phyloP scores from a whole-genome alignment of 2,113 vertebrate genomes.

The Onychorhynchus coronatus region DNA sequence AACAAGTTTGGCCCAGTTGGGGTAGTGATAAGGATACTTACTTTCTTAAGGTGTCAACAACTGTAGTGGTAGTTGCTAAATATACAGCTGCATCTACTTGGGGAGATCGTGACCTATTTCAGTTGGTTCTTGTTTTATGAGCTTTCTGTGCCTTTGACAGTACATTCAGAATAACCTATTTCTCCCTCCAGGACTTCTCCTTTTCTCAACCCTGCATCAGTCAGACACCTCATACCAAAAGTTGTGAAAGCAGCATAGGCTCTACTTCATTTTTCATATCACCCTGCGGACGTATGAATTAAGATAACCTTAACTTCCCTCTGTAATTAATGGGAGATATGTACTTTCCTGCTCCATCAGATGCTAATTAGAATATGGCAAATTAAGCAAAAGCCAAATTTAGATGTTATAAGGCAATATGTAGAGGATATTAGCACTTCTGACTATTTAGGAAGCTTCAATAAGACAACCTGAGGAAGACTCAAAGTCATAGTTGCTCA shows the following conservation, averaged over 20 bases:
- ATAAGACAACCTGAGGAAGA: background rate
- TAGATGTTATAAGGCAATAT: background rate
- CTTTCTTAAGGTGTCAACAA: background rate
- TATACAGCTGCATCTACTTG: background rate
- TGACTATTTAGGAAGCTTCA: background rate
- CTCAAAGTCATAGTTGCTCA: background rate
- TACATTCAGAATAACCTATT: background rate
- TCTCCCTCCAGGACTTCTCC: background rate
- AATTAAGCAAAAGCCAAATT: background rate
- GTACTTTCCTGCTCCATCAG: background rate
- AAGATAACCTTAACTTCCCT: background rate
- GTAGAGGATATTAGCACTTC: background rate
- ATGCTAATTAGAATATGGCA: background rate
- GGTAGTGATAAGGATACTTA: background rate
- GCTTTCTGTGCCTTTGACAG: background rate
- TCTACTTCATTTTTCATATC: background rate
- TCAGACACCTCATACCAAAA: background rate
- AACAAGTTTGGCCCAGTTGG: background rate
- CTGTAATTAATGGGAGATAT: fast-evolving
- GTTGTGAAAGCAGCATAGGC: background rate
- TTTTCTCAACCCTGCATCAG: background rate
- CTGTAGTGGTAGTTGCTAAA: background rate
- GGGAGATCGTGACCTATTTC: background rate
- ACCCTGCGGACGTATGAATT: background rate
- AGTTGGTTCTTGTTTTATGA: background rate